These are phyloP conservation scores for Cromileptes altivelis DNA, from an alignment of 2,113 vertebrate species.

Conservation along the genomic window DNA sequence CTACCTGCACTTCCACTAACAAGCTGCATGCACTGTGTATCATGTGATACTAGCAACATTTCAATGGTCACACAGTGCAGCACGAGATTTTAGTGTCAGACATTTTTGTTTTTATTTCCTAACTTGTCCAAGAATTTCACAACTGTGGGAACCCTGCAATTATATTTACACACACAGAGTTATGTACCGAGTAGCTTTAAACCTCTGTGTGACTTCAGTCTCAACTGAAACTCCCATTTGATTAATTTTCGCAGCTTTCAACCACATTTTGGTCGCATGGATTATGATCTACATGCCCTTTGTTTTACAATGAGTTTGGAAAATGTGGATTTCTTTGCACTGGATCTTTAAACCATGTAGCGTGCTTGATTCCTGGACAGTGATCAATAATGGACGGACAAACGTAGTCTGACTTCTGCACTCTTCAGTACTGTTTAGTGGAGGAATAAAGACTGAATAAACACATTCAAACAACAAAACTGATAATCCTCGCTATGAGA, in stretches of 20 bases:
- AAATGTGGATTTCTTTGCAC: neutral
- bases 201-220: neutral
- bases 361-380: neutral
- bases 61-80: neutral
- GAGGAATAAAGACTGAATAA: neutral
- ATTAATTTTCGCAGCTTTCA: neutral
- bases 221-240: neutral
- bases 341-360: neutral
- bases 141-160: neutral
- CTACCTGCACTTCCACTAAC: too few species aligned
- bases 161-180: neutral
- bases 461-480: constrained; percentile 20
- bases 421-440: neutral
- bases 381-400: constrained; percentile 29
- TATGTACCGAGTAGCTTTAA: neutral
- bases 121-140: too few species aligned
- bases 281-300: neutral
- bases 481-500: constrained; percentile 2
- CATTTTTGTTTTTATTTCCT: too few species aligned
- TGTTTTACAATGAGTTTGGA: neutral
- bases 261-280: neutral
- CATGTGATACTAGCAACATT: too few species aligned
- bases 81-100: too few species aligned
- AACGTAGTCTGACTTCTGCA: neutral
- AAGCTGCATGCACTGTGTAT: too few species aligned